phyloP scores from a whole-genome alignment of 2,888 invertebrate genomes.

The Ernsta delagoae region DNA sequence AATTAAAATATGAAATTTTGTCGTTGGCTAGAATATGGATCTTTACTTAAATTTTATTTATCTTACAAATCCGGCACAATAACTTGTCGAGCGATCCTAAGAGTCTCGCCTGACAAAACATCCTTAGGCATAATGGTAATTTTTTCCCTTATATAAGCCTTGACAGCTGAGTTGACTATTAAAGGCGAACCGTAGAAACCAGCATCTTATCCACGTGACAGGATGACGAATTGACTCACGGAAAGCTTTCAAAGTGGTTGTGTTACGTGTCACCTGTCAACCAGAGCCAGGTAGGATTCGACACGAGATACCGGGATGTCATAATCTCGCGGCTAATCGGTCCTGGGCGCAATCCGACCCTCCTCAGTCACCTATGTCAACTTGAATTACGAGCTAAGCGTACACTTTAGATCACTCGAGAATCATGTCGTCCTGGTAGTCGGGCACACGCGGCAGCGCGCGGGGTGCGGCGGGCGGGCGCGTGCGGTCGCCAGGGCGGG shows the following conservation, averaged over 20 bases:
- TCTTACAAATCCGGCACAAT: neutral
- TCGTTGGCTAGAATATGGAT: too few relatives aligned
- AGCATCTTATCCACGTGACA: conserved; percentile 46
- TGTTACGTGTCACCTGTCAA: conserved; percentile 47
- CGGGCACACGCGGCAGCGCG: conserved; percentile 47
- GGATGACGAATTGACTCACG: conserved; percentile 55
- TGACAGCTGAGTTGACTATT: conserved; percentile 8
- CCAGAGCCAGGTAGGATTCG: conserved; percentile 41
- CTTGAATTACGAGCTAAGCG: conserved; percentile 39
- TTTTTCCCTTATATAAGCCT: conserved; percentile 18
- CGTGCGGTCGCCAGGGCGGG: conserved; percentile 73
- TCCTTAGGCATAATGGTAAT: neutral
- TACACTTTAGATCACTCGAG: conserved; percentile 47
- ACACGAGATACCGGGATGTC: conserved; percentile 46
- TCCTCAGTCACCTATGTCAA: conserved; percentile 21
- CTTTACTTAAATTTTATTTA: too few relatives aligned
- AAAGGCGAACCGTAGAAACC: conserved; percentile 16
- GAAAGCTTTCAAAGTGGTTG: conserved; percentile 46
- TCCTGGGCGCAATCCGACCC: conserved; percentile 39
- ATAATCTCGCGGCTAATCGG: conserved; percentile 49
- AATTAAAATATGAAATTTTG: too few relatives aligned
- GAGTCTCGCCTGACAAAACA: neutral
- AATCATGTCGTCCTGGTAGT: conserved; percentile 56
- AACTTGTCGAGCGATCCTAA: neutral
- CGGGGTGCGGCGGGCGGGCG: conserved; percentile 45